Base-by-base conservation (phyloP, 2,888 invertebrate species). In the Chalcis sispes region DNA sequence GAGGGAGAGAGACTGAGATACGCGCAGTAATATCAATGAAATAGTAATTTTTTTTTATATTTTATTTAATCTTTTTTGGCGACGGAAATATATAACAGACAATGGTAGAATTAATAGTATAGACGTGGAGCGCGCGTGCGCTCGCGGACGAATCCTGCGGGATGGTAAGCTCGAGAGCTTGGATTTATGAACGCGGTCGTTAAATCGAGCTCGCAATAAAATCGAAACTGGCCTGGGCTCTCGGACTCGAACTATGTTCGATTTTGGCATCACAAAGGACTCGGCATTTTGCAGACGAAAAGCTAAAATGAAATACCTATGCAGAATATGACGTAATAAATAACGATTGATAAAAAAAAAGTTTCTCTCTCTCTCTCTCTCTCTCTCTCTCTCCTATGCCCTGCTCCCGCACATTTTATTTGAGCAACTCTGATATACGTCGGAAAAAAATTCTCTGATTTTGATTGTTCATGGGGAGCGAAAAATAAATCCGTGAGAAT, bases 121-220 rank as follows among this genome's bases (percentile, higher is more conserved):
- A 76, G 67, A 62, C 46, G 40, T 25, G 13, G 62, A 36, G 36
- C 23, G 36, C 23, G 20, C 5, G 18, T 23, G 13, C 15, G 52
- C 27, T 52, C 65, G 72, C 56, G 73, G 64, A 65, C 65, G 72
- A 72, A 64, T 65, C 59, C 58, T 61, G 58, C 73, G 54, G 61
- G 62, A 74, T 69, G 27, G 69, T 75, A 75, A 75, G 75, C 75
- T 64, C 64, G 66, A 71, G 75, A 75, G 70, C 66, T 71, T 70
- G 78, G 79, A 80, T 80, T 80, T 80, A 79, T 76, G 77, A 76
- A 69, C 69, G 79, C 50, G 65, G 69, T 76, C 69, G 72, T 75
- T 77, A 76, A 74, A 77, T 77, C 69, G 73, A 58, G 69, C 69
- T 67, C 62, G 75, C 75, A 77, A 75, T 78, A 77, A 79, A 79